phyloP scores from a whole-genome alignment of 2,888 invertebrate species.

The Argyresthia goedartella region DNA sequence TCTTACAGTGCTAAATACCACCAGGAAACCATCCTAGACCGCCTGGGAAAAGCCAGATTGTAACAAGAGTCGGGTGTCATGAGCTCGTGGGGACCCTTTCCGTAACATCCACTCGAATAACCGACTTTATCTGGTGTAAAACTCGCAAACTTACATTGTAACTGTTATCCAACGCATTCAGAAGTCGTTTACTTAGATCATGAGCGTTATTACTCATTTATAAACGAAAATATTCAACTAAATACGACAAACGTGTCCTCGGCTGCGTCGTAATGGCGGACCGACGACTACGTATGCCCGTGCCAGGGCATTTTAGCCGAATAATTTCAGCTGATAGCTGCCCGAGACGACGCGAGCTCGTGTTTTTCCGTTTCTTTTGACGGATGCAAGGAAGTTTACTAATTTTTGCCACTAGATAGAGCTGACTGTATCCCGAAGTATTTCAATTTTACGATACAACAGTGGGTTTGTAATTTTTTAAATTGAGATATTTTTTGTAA shows the following conservation, averaged over 20 bases:
- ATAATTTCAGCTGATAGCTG: constrained; percentile 72
- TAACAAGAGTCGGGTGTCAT: constrained; percentile 63
- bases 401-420: constrained; percentile 35
- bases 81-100: constrained; percentile 65
- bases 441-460: background rate
- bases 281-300: constrained; percentile 73
- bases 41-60: constrained; percentile 52
- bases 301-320: constrained; percentile 73
- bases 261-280: constrained; percentile 73
- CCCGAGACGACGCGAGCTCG: constrained; percentile 66
- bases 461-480: background rate
- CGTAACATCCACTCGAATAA: constrained; percentile 51
- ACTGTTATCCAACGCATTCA: constrained; percentile 96
- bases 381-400: constrained; percentile 37
- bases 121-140: constrained; percentile 51
- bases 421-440: background rate
- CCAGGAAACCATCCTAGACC: constrained; percentile 26
- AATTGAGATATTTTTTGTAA: background rate
- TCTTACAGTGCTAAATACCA: constrained; percentile 6
- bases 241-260: constrained; percentile 72
- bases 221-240: constrained; percentile 73
- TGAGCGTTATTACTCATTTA: constrained; percentile 87
- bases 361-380: constrained; percentile 72
- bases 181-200: constrained; percentile 96
- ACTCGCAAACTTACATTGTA: constrained; percentile 92